Conservation (phyloP, 2,797 vertebrate species). For the Chaenodraco wilsoni region DNA sequence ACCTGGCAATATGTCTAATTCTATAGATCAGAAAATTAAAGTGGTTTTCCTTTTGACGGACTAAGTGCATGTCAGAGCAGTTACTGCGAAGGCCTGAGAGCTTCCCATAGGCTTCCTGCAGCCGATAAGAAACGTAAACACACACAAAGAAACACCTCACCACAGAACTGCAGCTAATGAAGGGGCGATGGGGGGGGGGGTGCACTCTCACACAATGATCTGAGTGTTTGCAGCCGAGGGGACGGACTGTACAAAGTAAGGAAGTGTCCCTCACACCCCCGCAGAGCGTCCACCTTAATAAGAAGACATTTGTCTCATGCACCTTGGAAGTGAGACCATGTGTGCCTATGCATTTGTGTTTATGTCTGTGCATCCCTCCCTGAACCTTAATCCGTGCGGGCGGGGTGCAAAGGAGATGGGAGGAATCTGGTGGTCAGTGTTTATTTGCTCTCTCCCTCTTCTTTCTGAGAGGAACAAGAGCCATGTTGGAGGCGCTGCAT, state of each 20-base stretch:
- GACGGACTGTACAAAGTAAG: conserved; percentile 81
- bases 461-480: conserved; percentile 69
- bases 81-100: conserved; percentile 69
- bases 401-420: conserved; percentile 51
- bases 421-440: conserved; percentile 69
- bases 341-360: conserved; percentile 39
- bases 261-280: conserved; percentile 79
- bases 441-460: conserved; percentile 81
- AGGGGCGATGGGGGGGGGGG: conserved; percentile 34
- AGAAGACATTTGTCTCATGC: conserved; percentile 15
- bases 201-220: conserved; percentile 77
- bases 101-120: conserved; percentile 88
- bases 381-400: conserved; percentile 61
- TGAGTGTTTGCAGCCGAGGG: conserved; percentile 62
- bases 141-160: conserved; percentile 22
- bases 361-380: conserved; percentile 33
- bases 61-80: conserved; percentile 72
- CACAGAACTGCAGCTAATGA: conserved; percentile 62
- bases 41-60: conserved; percentile 46
- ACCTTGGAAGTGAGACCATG: conserved; percentile 39
- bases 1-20: no score
- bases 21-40: neutral
- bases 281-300: conserved; percentile 32
- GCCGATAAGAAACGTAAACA: conserved; percentile 87
- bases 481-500: conserved; percentile 73